Percentiles rank a stretch among this genome's conserved stretches.
These are phyloP conservation scores for Saccopteryx bilineata DNA, from an alignment of 2,113 vertebrate genomes.

Conservation along the genomic window DNA sequence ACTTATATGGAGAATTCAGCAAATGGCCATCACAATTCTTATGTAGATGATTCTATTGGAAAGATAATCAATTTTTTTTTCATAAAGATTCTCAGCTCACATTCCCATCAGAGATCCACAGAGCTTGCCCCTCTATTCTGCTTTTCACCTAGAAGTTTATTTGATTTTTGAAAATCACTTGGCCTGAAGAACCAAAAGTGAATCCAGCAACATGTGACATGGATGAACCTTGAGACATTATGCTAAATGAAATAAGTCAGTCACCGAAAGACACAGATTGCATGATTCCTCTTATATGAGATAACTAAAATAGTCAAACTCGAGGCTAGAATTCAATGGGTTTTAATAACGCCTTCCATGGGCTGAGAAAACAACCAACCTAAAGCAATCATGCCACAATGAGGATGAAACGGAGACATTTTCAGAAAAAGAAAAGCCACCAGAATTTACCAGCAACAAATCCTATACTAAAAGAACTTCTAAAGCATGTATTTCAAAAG, in stretches of 20 bases:
- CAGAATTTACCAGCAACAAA: not conserved
- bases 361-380: not conserved
- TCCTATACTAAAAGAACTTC: not conserved
- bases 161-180: not conserved
- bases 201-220: not conserved
- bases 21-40: not conserved
- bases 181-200: not conserved
- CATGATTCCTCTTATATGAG: not conserved
- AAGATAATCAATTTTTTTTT: slow-evolving; percentile 21
- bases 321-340: not conserved
- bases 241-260: not conserved
- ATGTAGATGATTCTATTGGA: not conserved
- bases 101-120: not conserved
- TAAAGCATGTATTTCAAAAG: not conserved
- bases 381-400: not conserved
- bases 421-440: not conserved
- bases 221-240: not conserved
- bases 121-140: not conserved
- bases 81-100: not conserved
- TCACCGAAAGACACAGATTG: not conserved
- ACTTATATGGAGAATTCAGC: not conserved
- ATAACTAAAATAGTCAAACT: not conserved
- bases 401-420: not conserved
- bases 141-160: not conserved
- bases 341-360: not conserved